A percentile compares a stretch with the other conserved stretches of the same genome.
Conservation (phyloP, 2,888 invertebrate species). For the Trichogramma dendrolimi region DNA sequence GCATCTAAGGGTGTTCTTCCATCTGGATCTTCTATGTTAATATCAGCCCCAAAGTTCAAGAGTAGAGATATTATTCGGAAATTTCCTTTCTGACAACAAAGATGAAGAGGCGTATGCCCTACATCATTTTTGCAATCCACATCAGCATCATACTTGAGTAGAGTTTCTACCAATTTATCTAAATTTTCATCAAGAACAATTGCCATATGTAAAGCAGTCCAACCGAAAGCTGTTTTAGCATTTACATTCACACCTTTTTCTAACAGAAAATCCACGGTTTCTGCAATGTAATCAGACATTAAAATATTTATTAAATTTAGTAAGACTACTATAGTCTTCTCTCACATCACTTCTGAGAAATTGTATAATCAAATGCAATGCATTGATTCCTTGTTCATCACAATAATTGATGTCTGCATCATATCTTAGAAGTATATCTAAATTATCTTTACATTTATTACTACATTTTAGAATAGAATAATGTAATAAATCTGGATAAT, state of each 20-base stretch:
- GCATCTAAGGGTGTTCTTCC: slow-evolving; percentile 4
- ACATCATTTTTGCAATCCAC: background rate
- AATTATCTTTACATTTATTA: background rate
- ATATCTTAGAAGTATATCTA: slow-evolving; percentile 1
- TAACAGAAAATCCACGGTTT: slow-evolving; percentile 3
- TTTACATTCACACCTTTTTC: slow-evolving; percentile 6
- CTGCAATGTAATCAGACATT: slow-evolving; percentile 1
- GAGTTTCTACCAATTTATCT: background rate
- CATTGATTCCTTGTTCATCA: slow-evolving; percentile 1
- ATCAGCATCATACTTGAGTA: slow-evolving; percentile 5
- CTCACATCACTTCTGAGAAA: background rate
- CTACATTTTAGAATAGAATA: background rate
- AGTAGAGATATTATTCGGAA: slow-evolving; percentile 1
- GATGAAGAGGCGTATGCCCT: slow-evolving; percentile 4
- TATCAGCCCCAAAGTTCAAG: slow-evolving; percentile 11
- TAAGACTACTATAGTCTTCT: background rate
- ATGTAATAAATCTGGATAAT: slow-evolving; percentile 7
- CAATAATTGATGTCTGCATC: slow-evolving; percentile 13
- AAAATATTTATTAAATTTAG: background rate
- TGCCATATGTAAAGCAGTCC: slow-evolving; percentile 10
- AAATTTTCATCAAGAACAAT: slow-evolving; percentile 3
- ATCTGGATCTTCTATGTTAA: slow-evolving; percentile 4
- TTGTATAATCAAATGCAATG: background rate
- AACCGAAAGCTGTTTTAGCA: slow-evolving; percentile 4
- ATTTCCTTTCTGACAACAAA: slow-evolving; percentile 2